Conservation (phyloP, 2,888 invertebrate genomes). For the Steinernema hermaphroditum region DNA sequence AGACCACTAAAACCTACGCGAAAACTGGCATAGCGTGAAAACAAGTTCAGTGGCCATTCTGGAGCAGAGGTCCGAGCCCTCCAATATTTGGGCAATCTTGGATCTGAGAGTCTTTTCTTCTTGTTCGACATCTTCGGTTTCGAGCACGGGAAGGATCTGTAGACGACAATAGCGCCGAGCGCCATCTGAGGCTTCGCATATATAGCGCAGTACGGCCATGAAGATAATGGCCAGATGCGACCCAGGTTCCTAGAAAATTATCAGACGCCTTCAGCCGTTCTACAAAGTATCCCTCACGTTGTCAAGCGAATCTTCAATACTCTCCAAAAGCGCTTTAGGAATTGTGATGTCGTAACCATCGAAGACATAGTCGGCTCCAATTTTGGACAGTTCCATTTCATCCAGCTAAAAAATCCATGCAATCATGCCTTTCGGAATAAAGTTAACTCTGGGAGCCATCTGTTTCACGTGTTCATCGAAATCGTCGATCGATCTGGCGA, state of each 20-base stretch:
- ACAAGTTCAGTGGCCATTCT: constrained; percentile 87
- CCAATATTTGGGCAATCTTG: constrained; percentile 84
- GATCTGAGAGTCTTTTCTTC: constrained; percentile 85
- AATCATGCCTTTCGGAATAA: neutral
- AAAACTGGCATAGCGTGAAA: constrained; percentile 93
- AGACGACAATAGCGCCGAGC: constrained; percentile 57
- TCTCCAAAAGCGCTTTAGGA: constrained; percentile 43
- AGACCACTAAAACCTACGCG: constrained; percentile 32
- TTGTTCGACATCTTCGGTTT: constrained; percentile 77
- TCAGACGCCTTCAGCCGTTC: neutral
- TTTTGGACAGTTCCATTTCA: neutral
- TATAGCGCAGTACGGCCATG: constrained; percentile 46
- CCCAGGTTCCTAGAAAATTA: neutral
- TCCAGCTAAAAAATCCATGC: neutral
- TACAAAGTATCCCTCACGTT: constrained; percentile 29
- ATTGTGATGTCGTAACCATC: constrained; percentile 51
- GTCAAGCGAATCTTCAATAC: constrained; percentile 45
- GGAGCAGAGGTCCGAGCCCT: constrained; percentile 77
- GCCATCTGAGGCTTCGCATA: constrained; percentile 47
- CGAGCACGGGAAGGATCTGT: constrained; percentile 81
- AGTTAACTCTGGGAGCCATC: constrained; percentile 37
- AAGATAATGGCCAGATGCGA: constrained; percentile 50
- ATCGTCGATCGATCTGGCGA: too few relatives aligned
- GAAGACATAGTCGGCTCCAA: neutral
- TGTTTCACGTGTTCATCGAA: constrained; percentile 33